These are phyloP conservation scores for Pogonomyrmex barbatus DNA, from an alignment of 1,140 invertebrate genomes.

Conservation along the genomic window DNA sequence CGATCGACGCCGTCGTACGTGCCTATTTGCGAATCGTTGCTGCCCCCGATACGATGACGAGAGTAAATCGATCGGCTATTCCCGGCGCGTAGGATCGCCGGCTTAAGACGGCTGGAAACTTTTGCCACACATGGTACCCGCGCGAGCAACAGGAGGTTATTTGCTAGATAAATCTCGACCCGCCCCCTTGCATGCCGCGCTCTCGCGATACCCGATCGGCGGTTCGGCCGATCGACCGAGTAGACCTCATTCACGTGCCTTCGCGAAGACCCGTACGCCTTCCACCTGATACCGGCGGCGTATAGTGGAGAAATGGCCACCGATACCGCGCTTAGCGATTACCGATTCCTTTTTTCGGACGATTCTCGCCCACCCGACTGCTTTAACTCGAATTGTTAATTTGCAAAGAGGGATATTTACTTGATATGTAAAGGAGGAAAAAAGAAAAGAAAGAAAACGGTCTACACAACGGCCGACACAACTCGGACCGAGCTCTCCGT, in stretches of 20 bases:
- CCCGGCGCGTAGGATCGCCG: neutral
- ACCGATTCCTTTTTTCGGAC: neutral
- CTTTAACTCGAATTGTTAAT: neutral
- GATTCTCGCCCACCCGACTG: neutral
- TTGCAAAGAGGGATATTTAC: neutral
- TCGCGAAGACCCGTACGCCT: slow-evolving; percentile 67
- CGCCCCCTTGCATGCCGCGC: slow-evolving; percentile 78
- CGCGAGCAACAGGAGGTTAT: slow-evolving; percentile 77
- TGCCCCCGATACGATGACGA: slow-evolving; percentile 53
- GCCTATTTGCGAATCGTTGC: slow-evolving; percentile 57
- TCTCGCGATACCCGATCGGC: slow-evolving; percentile 78
- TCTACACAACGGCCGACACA: slow-evolving; percentile 5
- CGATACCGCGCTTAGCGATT: slow-evolving; percentile 23
- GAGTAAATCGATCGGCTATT: slow-evolving; percentile 45
- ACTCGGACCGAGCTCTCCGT: neutral
- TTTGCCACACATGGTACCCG: slow-evolving; percentile 73
- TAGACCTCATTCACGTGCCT: slow-evolving; percentile 73
- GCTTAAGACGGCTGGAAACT: slow-evolving; percentile 63
- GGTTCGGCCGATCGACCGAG: slow-evolving; percentile 72
- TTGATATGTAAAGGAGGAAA: neutral
- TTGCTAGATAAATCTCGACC: slow-evolving; percentile 79
- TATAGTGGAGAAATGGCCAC: slow-evolving; percentile 24
- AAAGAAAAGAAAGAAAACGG: neutral
- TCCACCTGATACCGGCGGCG: slow-evolving; percentile 72
- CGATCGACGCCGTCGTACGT: slow-evolving; percentile 31